Evolutionary conservation across 2,888 invertebrate species (phyloP).

Genomic region (Octodonta nipae): DNA sequence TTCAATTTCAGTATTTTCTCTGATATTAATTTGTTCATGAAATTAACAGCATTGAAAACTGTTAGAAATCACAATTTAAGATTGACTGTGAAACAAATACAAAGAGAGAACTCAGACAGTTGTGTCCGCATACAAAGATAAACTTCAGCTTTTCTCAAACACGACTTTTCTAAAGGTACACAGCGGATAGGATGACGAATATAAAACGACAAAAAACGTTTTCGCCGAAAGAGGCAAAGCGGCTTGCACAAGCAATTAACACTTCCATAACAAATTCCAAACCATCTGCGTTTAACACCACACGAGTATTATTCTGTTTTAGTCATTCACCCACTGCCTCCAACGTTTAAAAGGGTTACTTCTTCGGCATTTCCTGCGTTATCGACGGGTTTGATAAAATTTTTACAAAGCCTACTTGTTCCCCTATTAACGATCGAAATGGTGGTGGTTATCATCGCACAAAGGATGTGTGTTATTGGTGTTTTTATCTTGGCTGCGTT

Average conservation of each 20-base stretch:
- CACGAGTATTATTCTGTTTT: neutral
- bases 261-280: conserved; percentile 34
- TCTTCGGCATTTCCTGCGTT: neutral
- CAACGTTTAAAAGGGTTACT: conserved; percentile 1
- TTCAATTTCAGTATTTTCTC: no score
- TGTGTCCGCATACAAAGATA: no score
- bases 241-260: conserved; percentile 33
- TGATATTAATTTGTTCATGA: no score
- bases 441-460: conserved; percentile 10
- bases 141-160: neutral
- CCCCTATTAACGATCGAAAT: neutral
- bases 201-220: conserved; percentile 20
- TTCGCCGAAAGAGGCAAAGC: conserved; percentile 28
- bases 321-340: conserved; percentile 1
- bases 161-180: conserved; percentile 24
- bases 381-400: no score
- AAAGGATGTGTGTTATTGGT: conserved; percentile 20
- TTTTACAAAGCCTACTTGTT: no score
- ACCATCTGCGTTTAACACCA: conserved; percentile 2
- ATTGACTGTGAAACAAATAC: no score
- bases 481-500: neutral
- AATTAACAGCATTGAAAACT: no score
- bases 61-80: no score
- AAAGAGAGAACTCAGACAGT: no score
- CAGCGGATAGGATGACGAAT: conserved; percentile 21